Evolutionary conservation across 2,888 invertebrate species (phyloP).

Genomic region (Standfussiana lucernea): DNA sequence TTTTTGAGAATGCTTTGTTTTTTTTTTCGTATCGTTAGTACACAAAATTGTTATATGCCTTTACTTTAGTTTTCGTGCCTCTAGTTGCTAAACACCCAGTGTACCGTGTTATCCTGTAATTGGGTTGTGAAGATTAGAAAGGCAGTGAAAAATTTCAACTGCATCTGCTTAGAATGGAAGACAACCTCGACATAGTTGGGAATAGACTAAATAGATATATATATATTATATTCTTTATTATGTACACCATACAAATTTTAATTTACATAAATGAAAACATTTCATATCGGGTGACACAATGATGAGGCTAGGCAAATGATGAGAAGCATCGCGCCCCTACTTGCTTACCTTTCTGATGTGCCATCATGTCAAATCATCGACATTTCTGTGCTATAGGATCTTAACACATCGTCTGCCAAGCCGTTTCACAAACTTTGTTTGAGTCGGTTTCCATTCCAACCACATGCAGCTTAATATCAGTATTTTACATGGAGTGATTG

Average conservation of each 20-base stretch:
- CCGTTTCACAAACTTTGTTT: no score
- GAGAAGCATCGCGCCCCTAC: not conserved
- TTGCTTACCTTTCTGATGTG: not conserved
- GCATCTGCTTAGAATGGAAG: not conserved
- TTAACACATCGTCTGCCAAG: not conserved
- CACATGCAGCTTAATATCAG: not conserved
- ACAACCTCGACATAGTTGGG: not conserved
- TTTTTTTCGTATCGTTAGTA: not conserved
- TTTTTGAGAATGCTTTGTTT: not conserved
- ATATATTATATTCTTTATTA: no score
- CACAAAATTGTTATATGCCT: slow-evolving; percentile 17
- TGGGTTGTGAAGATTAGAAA: not conserved
- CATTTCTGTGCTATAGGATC: not conserved
- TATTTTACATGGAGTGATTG: no score
- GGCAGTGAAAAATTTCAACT: not conserved
- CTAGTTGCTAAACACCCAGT: not conserved
- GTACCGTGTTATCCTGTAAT: not conserved
- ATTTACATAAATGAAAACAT: no score
- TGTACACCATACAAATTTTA: no score
- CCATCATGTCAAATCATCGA: not conserved
- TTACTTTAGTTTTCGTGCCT: not conserved
- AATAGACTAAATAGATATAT: no score
- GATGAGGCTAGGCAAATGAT: not conserved
- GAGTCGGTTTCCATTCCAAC: not conserved
- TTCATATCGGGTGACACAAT: no score